phyloP scores from a whole-genome alignment of 2,113 vertebrate species.

The Acrocephalus kingi region DNA sequence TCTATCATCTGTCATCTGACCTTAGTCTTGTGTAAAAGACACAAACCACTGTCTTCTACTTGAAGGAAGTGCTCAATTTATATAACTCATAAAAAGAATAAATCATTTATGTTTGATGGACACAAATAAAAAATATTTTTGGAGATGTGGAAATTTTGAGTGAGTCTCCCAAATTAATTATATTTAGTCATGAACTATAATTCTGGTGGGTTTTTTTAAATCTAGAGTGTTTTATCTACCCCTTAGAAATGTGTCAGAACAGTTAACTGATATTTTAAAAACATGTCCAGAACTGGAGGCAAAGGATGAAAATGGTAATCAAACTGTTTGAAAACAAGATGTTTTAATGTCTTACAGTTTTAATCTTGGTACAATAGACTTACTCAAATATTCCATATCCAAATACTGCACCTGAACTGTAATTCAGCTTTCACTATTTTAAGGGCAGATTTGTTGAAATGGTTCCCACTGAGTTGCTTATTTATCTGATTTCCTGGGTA shows the following conservation, averaged over 20 bases:
- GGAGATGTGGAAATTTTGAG: not conserved
- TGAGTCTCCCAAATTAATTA: not conserved
- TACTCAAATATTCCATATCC: not conserved
- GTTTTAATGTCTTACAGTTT: not conserved
- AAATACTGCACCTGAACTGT: not conserved
- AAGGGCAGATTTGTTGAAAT: not conserved
- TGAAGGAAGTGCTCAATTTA: not conserved
- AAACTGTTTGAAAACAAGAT: not conserved
- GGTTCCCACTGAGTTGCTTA: not conserved
- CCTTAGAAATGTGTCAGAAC: not conserved
- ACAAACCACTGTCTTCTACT: not conserved
- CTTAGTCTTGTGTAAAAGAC: not conserved
- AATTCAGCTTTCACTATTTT: not conserved
- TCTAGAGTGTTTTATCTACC: not conserved
- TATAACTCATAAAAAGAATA: not conserved
- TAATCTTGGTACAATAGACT: not conserved
- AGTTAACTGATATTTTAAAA: not conserved
- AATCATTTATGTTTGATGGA: not conserved
- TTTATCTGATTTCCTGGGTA: not conserved
- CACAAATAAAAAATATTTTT: not conserved
- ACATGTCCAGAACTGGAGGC: not conserved
- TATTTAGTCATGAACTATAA: not conserved
- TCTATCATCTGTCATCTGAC: too few relatives aligned
- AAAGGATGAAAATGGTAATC: not conserved
- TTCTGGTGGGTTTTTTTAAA: not conserved